Evolutionary conservation across 2,888 invertebrate species (phyloP), one percentile per base, ranked within the genome.

Genomic region (Dioctria linearis): DNA sequence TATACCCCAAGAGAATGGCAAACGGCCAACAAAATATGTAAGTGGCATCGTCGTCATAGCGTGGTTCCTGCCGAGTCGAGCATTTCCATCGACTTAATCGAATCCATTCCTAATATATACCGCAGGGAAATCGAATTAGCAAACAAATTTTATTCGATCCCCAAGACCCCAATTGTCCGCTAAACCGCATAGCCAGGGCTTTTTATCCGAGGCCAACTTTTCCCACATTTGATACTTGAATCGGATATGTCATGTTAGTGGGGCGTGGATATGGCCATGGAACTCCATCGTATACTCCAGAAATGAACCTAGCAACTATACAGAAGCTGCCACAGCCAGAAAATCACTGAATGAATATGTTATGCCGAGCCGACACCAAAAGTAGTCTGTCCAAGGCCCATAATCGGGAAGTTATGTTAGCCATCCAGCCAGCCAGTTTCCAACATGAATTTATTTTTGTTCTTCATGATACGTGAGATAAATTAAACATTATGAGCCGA

Each of bases 371-470:
- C 6, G 5, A n/a, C 37, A 39, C 61, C 61, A 61, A 61, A 61
- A 8, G 5, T 4, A 25, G 61, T 25, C n/a, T 61, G 37, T 25
- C 5, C 4, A 3, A 13, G 37, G 61, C 37, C 37, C 39, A 61
- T 25, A 61, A 61, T 61, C 39, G 61, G 61, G 39, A 61, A 61
- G 61, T 61, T 61, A 61, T 61, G 61, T 61, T 25, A 4, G 25
- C 11, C 61, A 25, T 25, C 25, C 25, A 37, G 61, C 61, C 25
- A 25, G 25, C 2, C 25, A 25, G 25, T 25, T 25, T 61, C 3
- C 61, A 61, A 25, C 61, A 61, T 61, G 61, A 61, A 61, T 61
- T 61, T 61, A 61, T 61, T 61, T 61, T 61, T 39, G 61, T 11
- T 51, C 61, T 61, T 61, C 37, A 25, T 4, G 61, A 5, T 61